These are phyloP conservation scores for Graptemys geographica DNA, from an alignment of 2,797 vertebrate species.

Conservation along the genomic window DNA sequence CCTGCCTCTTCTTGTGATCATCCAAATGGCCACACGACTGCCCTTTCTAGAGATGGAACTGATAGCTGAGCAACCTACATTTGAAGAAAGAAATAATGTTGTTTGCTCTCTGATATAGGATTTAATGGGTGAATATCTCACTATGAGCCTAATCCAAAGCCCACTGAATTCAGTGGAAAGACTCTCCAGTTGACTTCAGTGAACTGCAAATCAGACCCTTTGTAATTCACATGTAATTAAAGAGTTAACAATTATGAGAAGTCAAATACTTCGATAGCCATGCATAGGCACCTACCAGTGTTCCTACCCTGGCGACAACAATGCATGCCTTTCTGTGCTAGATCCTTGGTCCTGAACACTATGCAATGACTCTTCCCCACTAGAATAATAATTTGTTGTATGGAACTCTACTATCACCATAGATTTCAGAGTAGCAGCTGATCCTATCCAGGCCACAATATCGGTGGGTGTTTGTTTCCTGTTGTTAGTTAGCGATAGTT, in stretches of 20 bases:
- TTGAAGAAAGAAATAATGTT: background rate
- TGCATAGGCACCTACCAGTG: background rate
- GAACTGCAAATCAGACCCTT: background rate
- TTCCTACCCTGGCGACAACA: background rate
- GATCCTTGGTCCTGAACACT: background rate
- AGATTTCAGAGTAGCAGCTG: background rate
- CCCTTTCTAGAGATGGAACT: background rate
- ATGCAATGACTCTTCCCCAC: background rate
- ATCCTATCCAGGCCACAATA: background rate
- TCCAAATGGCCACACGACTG: background rate
- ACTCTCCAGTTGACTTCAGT: background rate
- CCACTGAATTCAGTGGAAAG: no score
- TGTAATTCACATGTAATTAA: constrained; percentile 11
- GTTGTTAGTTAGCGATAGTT: constrained; percentile 8
- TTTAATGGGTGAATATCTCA: background rate
- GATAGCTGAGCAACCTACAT: background rate
- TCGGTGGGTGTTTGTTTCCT: background rate
- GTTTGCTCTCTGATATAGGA: background rate
- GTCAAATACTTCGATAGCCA: constrained; percentile 10
- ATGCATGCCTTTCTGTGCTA: background rate
- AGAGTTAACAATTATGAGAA: background rate
- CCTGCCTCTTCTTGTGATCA: background rate
- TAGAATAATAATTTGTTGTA: background rate
- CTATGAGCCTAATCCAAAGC: background rate
- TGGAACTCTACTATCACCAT: background rate